These are phyloP conservation scores for Anneissia japonica DNA, from an alignment of 35 echinoderm and acorn worm species.

Conservation along the genomic window DNA sequence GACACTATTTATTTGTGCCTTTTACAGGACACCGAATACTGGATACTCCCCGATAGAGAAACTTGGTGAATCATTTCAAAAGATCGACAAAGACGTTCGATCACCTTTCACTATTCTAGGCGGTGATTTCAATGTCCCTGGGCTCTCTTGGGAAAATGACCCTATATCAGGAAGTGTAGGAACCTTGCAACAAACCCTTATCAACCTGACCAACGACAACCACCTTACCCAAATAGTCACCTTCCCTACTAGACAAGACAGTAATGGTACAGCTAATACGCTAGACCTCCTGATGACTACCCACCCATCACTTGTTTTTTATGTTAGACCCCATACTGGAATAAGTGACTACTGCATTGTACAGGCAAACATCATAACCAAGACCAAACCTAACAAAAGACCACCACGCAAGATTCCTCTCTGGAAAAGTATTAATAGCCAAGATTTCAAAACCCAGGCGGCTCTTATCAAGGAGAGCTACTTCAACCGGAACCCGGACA, in stretches of 20 bases:
- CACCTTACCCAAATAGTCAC: constrained; percentile 22
- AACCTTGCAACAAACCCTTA: constrained; percentile 1
- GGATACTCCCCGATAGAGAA: no score
- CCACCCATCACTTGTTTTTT: constrained; percentile 9
- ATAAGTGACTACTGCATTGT: constrained; percentile 32
- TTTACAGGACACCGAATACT: no score
- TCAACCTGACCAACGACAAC: constrained; percentile 32
- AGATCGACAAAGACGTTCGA: constrained; percentile 9
- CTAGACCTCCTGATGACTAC: constrained; percentile 34
- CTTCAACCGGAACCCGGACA: constrained; percentile 13
- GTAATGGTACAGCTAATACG: constrained; percentile 18
- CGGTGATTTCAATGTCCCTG: constrained; percentile 41
- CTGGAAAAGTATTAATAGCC: constrained; percentile 23
- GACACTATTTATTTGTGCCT: no score
- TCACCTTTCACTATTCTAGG: constrained; percentile 31
- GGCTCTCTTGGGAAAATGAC: background rate
- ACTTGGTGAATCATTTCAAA: constrained; percentile 6
- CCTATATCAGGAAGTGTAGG: background rate
- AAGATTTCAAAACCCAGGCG: constrained; percentile 13
- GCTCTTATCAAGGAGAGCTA: constrained; percentile 7
- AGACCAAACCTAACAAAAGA: constrained; percentile 1
- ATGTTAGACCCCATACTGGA: constrained; percentile 19
- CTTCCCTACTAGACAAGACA: constrained; percentile 22
- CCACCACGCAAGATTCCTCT: constrained; percentile 28
- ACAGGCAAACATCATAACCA: constrained; percentile 3